Evolutionary conservation across 2,888 invertebrate species (phyloP).

Genomic region (Ametastegia equiseti): DNA sequence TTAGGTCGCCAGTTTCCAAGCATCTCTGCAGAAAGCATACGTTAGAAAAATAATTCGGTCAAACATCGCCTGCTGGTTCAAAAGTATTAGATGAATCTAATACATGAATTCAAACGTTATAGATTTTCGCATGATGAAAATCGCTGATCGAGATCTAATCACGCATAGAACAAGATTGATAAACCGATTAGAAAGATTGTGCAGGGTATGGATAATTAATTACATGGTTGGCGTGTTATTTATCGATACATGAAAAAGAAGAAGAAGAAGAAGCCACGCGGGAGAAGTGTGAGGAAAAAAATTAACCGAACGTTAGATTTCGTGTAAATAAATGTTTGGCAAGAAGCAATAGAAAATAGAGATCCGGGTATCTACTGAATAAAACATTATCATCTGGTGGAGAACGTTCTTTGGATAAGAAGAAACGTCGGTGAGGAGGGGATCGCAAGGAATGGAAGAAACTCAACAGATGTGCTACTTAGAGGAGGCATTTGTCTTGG

Average conservation of each 20-base stretch:
- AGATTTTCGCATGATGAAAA: not conserved
- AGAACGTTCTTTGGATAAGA: too few species aligned
- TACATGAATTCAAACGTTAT: not conserved
- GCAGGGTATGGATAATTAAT: not conserved
- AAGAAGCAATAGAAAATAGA: slow-evolving; percentile 45
- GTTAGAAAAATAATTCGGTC: not conserved
- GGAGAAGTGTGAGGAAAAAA: not conserved
- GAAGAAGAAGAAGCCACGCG: not conserved
- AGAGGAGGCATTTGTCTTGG: slow-evolving; percentile 41
- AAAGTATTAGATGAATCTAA: not conserved
- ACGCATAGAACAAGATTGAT: not conserved
- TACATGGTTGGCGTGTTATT: not conserved
- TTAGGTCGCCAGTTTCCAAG: not conserved
- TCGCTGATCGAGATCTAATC: not conserved
- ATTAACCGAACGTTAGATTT: not conserved
- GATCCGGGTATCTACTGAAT: slow-evolving; percentile 27
- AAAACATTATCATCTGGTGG: slow-evolving; percentile 27
- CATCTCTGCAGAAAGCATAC: too few species aligned
- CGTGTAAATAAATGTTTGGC: slow-evolving; percentile 44
- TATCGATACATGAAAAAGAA: not conserved
- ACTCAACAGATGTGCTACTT: slow-evolving; percentile 48
- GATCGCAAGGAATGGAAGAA: slow-evolving; percentile 32
- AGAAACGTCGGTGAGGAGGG: too few species aligned
- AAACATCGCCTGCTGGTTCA: not conserved
- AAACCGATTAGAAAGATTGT: not conserved